Percentiles rank a stretch among this genome's conserved stretches.
Evolutionary conservation across 2,888 invertebrate species (phyloP).

Genomic region (Copidosoma aretas): DNA sequence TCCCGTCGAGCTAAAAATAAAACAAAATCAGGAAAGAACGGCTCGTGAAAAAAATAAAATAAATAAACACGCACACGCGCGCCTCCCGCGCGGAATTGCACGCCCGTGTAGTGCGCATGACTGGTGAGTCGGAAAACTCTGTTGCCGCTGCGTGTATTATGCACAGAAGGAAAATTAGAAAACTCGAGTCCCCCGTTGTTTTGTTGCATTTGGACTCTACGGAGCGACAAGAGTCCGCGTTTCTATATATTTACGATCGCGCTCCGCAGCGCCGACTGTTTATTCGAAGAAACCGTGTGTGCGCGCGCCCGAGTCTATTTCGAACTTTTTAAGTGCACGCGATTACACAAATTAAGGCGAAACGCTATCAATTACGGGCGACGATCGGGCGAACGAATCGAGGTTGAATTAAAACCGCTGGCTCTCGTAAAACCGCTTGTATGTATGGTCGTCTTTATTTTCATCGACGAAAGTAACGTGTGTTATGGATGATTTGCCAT

Average conservation of each 20-base stretch:
- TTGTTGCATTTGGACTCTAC: not conserved
- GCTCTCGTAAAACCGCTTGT: not conserved
- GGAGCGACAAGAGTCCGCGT: too few species aligned
- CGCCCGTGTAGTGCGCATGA: not conserved
- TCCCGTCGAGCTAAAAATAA: conserved; percentile 2
- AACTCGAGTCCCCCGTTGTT: not conserved
- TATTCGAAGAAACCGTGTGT: not conserved
- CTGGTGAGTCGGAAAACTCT: not conserved
- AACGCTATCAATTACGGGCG: not conserved
- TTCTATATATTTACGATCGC: too few species aligned
- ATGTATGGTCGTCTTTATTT: not conserved
- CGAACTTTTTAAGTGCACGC: too few species aligned
- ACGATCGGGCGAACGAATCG: not conserved
- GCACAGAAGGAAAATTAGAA: not conserved
- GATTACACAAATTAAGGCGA: conserved; percentile 20
- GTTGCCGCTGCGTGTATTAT: too few species aligned
- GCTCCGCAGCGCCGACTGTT: not conserved
- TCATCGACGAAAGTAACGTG: not conserved
- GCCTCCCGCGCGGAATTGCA: not conserved
- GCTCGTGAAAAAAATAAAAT: too few species aligned
- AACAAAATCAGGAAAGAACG: too few species aligned
- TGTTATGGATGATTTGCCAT: not conserved
- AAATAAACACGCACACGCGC: not conserved
- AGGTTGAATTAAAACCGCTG: not conserved
- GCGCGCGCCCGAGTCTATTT: too few species aligned